A percentile compares a stretch with the other conserved stretches of the same genome.
phyloP scores from a whole-genome alignment of 2,113 vertebrate genomes.

The Macquaria ambigua region DNA sequence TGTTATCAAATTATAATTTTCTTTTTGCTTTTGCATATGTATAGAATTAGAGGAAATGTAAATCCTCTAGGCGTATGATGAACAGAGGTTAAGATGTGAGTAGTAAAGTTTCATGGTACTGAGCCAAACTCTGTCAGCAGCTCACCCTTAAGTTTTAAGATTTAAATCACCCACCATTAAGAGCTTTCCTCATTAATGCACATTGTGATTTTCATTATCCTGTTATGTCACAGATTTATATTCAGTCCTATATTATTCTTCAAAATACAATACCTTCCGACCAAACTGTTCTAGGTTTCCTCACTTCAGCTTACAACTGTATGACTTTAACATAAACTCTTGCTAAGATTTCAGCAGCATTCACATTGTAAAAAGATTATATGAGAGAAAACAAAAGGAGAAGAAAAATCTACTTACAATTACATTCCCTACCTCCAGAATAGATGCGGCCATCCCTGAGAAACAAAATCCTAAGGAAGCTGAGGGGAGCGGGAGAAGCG shows the following conservation, averaged over 20 bases:
- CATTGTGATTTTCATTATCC: neutral
- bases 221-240: neutral
- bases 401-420: constrained; percentile 75
- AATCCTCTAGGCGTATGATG: neutral
- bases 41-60: neutral
- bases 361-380: neutral
- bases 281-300: neutral
- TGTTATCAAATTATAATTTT: neutral
- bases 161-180: constrained; percentile 5
- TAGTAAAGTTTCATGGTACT: neutral
- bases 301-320: neutral
- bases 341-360: neutral
- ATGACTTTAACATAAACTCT: neutral
- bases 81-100: constrained; percentile 11
- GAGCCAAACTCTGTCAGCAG: constrained; percentile 4
- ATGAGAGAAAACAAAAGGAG: neutral
- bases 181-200: neutral
- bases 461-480: constrained; percentile 83
- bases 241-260: neutral
- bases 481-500: constrained; percentile 74
- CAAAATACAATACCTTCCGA: neutral
- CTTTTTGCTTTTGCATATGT: neutral
- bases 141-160: neutral
- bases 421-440: constrained; percentile 87
- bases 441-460: constrained; percentile 90